Conservation (phyloP, 2,797 vertebrate genomes). For the Amphiprion clarkii region DNA sequence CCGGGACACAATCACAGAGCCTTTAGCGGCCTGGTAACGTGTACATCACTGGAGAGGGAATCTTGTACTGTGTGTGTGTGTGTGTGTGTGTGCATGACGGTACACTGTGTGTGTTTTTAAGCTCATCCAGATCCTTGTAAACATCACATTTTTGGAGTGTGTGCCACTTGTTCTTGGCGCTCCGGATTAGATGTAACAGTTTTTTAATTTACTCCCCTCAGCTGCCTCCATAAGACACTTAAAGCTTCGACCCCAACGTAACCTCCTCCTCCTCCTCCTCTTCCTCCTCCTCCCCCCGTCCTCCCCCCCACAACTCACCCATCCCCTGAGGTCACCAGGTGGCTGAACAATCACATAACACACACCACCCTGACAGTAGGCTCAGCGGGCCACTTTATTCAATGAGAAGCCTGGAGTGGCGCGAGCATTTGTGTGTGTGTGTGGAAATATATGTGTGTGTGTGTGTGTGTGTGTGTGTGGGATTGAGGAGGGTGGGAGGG, state of each 20-base stretch:
- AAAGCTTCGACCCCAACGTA: constrained; percentile 46
- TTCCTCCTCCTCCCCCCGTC: constrained; percentile 5
- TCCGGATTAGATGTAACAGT: constrained; percentile 84
- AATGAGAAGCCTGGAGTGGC: constrained; percentile 58
- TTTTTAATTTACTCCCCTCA: constrained; percentile 86
- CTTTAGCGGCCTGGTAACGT: constrained; percentile 56
- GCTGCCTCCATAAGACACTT: constrained; percentile 76
- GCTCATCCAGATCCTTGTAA: constrained; percentile 78
- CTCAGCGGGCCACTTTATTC: constrained; percentile 80
- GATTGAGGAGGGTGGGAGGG: constrained; percentile 45
- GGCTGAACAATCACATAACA: constrained; percentile 77
- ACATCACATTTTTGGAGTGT: constrained; percentile 82
- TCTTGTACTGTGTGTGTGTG: constrained; percentile 24
- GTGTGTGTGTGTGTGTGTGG: constrained; percentile 36
- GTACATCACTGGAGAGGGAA: constrained; percentile 36
- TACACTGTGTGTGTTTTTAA: constrained; percentile 58
- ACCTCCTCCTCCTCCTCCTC: constrained; percentile 4
- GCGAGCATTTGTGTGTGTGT: constrained; percentile 14
- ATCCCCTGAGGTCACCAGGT: constrained; percentile 66
- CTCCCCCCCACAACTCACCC: constrained; percentile 23
- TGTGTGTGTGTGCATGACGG: constrained; percentile 36
- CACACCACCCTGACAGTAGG: constrained; percentile 52
- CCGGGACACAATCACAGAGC: constrained; percentile 73
- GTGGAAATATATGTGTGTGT: neutral
- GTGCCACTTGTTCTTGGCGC: constrained; percentile 83